phyloP scores from a whole-genome alignment of 2,888 invertebrate genomes.

The Clostera curtula region DNA sequence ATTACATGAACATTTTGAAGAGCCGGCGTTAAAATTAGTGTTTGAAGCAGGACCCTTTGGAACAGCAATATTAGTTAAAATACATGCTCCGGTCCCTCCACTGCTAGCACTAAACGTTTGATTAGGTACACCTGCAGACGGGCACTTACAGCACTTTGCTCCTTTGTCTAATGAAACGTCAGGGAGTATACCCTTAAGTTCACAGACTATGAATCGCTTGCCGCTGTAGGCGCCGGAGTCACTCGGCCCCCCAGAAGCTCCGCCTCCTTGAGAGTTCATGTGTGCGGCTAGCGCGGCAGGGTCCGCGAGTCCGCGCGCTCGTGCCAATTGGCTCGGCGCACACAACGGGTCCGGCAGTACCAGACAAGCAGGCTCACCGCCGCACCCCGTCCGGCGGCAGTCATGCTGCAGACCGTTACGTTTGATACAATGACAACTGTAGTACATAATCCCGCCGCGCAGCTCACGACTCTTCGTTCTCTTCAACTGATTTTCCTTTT shows the following conservation, averaged over 20 bases:
- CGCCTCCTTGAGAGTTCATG: constrained; percentile 30
- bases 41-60: constrained; percentile 6
- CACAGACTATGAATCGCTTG: constrained; percentile 64
- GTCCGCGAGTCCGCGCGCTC: constrained; percentile 58
- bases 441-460: constrained; percentile 70
- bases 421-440: constrained; percentile 75
- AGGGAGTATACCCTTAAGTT: constrained; percentile 53
- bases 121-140: constrained; percentile 16
- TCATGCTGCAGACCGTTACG: constrained; percentile 77
- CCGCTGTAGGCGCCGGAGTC: constrained; percentile 33
- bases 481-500: constrained; percentile 61
- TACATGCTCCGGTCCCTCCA: constrained; percentile 13
- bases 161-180: constrained; percentile 31
- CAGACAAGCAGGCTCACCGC: constrained; percentile 68
- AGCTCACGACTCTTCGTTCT: constrained; percentile 70
- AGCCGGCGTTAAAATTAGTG: constrained; percentile 6
- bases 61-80: constrained; percentile 13
- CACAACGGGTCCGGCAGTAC: constrained; percentile 72
- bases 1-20: constrained; percentile 25
- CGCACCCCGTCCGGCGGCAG: constrained; percentile 71
- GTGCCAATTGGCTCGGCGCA: constrained; percentile 67
- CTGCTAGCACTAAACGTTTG: constrained; percentile 11
- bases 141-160: constrained; percentile 61
- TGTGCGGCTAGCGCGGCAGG: constrained; percentile 50
- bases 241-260: constrained; percentile 24